phyloP scores from a whole-genome alignment of 2,113 vertebrate species.

The Toxostoma redivivum region DNA sequence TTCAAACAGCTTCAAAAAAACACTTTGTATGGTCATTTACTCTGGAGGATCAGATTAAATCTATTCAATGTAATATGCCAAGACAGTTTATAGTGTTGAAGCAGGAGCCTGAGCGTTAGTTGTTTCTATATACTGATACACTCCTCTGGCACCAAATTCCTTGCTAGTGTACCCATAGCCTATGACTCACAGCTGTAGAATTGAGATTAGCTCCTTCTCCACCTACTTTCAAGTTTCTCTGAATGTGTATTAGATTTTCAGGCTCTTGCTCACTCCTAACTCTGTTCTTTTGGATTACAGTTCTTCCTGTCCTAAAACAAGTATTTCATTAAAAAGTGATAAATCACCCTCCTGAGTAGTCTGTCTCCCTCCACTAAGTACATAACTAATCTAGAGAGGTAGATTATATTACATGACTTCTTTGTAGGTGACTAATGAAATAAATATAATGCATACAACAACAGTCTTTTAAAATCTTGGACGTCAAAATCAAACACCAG shows the following conservation, averaged over 20 bases:
- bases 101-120: not conserved
- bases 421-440: not conserved
- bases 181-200: slow-evolving; percentile 14
- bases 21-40: not conserved
- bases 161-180: not conserved
- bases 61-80: not conserved
- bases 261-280: not conserved
- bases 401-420: not conserved
- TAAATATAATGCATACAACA: not conserved
- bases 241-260: not conserved
- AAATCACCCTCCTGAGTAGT: not conserved
- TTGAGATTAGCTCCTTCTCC: slow-evolving; percentile 1
- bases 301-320: not conserved
- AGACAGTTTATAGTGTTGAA: not conserved
- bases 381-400: not conserved
- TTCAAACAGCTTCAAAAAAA: not conserved
- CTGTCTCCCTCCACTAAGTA: not conserved
- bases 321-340: not conserved
- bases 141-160: not conserved
- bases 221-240: not conserved
- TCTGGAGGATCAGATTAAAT: not conserved
- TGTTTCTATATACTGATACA: not conserved
- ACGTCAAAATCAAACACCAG: not conserved
- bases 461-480: not conserved
- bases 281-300: not conserved